Percentiles rank a stretch among this genome's conserved stretches.
Conservation (phyloP, 2,113 vertebrate genomes). For the Neomonachus schauinslandi region DNA sequence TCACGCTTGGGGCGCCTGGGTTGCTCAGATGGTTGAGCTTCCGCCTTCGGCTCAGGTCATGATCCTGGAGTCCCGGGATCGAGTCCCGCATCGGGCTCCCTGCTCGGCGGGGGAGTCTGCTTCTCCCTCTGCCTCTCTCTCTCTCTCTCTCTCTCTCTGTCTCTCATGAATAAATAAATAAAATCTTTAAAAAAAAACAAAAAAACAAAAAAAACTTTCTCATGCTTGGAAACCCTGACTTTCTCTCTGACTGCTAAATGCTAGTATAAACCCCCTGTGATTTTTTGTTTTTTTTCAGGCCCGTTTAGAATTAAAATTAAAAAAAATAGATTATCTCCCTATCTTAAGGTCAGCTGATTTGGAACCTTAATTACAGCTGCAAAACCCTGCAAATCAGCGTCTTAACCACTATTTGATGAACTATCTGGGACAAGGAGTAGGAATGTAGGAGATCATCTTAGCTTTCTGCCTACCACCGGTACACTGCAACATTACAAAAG, state of each 20-base stretch:
- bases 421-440: not conserved
- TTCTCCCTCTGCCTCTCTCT: too few relatives aligned
- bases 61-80: too few relatives aligned
- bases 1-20: accelerated
- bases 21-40: too few relatives aligned
- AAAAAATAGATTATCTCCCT: not conserved
- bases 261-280: not conserved
- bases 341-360: not conserved
- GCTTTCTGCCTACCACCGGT: not conserved
- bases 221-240: not conserved
- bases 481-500: not conserved
- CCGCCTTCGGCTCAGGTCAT: too few relatives aligned
- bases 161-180: too few relatives aligned
- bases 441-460: not conserved
- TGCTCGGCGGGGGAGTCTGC: too few relatives aligned
- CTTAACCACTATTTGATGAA: not conserved
- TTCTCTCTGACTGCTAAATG: not conserved
- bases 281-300: not conserved
- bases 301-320: not conserved
- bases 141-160: too few relatives aligned
- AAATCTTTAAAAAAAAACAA: too few relatives aligned
- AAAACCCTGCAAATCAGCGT: not conserved
- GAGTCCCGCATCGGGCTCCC: too few relatives aligned
- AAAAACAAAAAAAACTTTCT: not conserved
- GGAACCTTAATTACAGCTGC: not conserved